Evolutionary conservation across 2,888 invertebrate genomes (phyloP).

Genomic region (Spisula subtruncata): DNA sequence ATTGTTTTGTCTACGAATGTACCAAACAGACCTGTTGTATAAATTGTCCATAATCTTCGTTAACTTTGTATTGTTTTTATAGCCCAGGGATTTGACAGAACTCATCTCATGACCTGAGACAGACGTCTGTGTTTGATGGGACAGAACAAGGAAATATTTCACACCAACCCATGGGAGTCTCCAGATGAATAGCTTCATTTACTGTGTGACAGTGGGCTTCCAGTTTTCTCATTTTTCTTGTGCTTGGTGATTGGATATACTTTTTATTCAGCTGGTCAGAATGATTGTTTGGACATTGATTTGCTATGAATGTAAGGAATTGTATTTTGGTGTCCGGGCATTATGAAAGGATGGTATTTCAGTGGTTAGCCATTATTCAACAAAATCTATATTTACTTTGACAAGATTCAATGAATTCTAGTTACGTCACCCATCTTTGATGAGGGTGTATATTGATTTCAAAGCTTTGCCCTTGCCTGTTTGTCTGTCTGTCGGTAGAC

Average conservation of each 20-base stretch:
- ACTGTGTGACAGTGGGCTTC: not conserved
- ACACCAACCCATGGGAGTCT: not conserved
- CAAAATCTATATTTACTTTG: too few relatives aligned
- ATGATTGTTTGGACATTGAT: too few relatives aligned
- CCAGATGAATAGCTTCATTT: not conserved
- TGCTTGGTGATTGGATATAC: not conserved
- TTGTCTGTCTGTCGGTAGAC: too few relatives aligned
- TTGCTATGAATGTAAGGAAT: too few relatives aligned
- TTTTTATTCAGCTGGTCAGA: too few relatives aligned
- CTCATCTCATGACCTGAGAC: conserved; percentile 66
- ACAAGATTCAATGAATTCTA: too few relatives aligned
- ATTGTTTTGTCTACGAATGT: not conserved
- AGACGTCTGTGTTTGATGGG: not conserved
- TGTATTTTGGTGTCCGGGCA: too few relatives aligned
- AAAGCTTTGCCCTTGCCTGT: too few relatives aligned
- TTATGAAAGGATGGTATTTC: too few relatives aligned
- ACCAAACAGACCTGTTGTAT: not conserved
- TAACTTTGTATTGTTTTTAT: conserved; percentile 44
- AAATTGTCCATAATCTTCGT: not conserved
- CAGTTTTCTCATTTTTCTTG: not conserved
- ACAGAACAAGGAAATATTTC: not conserved
- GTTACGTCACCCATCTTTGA: too few relatives aligned
- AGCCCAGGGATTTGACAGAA: conserved; percentile 71
- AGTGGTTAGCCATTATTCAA: too few relatives aligned
- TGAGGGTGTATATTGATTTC: too few relatives aligned